phyloP scores from a whole-genome alignment of 2,113 vertebrate species.

The Pachyramphus minor region DNA sequence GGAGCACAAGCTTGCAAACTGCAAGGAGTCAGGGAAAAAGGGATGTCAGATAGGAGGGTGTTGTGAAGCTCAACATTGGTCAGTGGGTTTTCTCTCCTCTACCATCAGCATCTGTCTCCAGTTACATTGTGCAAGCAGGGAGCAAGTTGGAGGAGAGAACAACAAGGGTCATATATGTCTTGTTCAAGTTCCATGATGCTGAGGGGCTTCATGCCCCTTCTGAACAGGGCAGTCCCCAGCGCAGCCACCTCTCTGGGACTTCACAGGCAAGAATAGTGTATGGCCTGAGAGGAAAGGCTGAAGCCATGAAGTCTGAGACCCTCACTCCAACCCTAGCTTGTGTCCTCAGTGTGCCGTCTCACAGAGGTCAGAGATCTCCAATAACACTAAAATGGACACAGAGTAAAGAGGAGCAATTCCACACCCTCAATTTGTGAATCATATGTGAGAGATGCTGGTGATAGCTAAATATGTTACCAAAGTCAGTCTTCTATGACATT shows the following conservation, averaged over 20 bases:
- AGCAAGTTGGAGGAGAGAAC: not conserved
- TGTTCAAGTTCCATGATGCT: accelerated
- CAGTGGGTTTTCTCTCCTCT: not conserved
- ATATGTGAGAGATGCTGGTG: not conserved
- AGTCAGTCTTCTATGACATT: not conserved
- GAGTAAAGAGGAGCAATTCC: not conserved
- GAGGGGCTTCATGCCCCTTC: not conserved
- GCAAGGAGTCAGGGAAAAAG: not conserved
- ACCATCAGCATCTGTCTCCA: not conserved
- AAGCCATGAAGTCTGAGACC: not conserved
- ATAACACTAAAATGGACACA: not conserved
- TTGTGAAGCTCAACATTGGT: not conserved
- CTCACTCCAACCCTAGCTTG: not conserved
- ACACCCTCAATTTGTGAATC: not conserved
- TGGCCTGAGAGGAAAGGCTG: not conserved
- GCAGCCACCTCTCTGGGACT: not conserved
- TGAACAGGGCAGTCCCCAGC: not conserved
- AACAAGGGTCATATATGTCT: accelerated
- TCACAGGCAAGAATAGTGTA: not conserved
- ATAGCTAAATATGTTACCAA: not conserved
- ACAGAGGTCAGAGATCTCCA: not conserved
- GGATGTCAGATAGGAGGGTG: not conserved
- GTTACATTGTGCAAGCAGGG: not conserved
- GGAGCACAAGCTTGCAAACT: not conserved
- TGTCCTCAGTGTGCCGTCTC: not conserved